These are phyloP conservation scores for Chelon labrosus DNA, from an alignment of 2,797 vertebrate species.

Conservation along the genomic window DNA sequence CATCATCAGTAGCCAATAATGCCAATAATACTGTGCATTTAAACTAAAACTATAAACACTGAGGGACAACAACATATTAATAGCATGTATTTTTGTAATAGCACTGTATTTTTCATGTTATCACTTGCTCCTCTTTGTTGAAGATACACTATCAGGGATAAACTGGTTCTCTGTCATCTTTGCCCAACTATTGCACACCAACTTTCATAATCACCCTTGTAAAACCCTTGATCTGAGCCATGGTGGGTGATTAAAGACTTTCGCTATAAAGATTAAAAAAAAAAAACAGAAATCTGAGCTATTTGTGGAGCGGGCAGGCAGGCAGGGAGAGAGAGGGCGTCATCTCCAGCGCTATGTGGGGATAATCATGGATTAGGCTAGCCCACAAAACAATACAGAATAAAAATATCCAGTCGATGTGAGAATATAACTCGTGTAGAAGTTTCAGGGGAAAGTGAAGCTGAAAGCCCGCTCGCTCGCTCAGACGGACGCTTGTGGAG, in stretches of 20 bases:
- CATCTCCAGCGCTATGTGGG: constrained; percentile 41
- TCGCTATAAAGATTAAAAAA: constrained; percentile 59
- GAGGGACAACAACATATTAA: neutral
- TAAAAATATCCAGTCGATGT: constrained; percentile 27
- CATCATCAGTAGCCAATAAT: neutral
- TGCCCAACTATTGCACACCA: constrained; percentile 49
- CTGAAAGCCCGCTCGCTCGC: constrained; percentile 34
- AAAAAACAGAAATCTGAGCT: constrained; percentile 17
- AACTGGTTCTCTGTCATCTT: constrained; percentile 55
- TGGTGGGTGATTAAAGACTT: constrained; percentile 70
- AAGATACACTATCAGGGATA: constrained; percentile 30
- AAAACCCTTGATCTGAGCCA: constrained; percentile 66
- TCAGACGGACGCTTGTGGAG: constrained; percentile 34
- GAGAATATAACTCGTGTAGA: constrained; percentile 43
- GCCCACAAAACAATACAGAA: constrained; percentile 45
- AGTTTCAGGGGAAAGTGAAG: constrained; percentile 36
- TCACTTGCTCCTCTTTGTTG: constrained; percentile 3
- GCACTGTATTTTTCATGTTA: neutral
- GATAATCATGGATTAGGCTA: constrained; percentile 72
- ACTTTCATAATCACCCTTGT: constrained; percentile 69
- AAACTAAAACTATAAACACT: neutral
- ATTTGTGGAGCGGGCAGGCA: constrained; percentile 59
- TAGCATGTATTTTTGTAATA: neutral
- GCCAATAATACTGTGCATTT: neutral
- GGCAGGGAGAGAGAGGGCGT: constrained; percentile 21